Percentiles rank a stretch among this genome's conserved stretches.
Evolutionary conservation across 2,888 invertebrate genomes (phyloP).

Genomic region (Nymphalis urticae): DNA sequence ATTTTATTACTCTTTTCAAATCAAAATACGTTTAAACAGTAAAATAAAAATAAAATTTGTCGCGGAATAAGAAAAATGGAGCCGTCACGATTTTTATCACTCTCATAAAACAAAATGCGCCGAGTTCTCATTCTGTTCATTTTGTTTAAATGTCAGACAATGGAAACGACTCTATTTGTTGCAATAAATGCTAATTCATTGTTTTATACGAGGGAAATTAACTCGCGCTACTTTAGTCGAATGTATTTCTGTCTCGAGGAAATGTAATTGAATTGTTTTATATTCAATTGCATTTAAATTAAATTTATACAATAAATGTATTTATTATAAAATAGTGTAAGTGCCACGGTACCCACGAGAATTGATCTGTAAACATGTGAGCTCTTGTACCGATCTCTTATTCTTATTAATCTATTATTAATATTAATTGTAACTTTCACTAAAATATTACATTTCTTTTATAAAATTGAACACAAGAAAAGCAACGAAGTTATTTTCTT

Average conservation of each 20-base stretch:
- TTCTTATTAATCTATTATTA: no score
- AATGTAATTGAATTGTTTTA: conserved; percentile 1
- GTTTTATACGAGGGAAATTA: conserved; percentile 31
- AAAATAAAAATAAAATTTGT: conserved; percentile 43
- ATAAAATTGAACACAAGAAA: no score
- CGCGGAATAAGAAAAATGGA: conserved; percentile 42
- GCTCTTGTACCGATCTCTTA: no score
- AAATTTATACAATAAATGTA: no score
- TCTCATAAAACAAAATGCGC: conserved; percentile 44
- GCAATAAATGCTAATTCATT: conserved; percentile 32
- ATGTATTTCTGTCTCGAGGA: conserved; percentile 5
- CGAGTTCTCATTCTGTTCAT: conserved; percentile 34
- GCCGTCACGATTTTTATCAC: conserved; percentile 45
- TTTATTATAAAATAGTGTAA: no score
- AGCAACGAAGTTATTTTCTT: no score
- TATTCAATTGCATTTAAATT: no score
- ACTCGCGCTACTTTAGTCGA: conserved; percentile 22
- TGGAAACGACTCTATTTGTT: conserved; percentile 35
- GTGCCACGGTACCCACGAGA: no score
- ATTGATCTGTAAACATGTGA: no score
- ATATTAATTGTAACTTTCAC: no score
- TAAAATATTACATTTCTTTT: no score
- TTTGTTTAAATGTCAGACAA: conserved; percentile 37
- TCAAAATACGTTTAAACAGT: conserved; percentile 25
- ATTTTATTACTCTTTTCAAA: conserved; percentile 11